phyloP scores from a whole-genome alignment of 2,113 vertebrate species.

The Toxostoma redivivum region DNA sequence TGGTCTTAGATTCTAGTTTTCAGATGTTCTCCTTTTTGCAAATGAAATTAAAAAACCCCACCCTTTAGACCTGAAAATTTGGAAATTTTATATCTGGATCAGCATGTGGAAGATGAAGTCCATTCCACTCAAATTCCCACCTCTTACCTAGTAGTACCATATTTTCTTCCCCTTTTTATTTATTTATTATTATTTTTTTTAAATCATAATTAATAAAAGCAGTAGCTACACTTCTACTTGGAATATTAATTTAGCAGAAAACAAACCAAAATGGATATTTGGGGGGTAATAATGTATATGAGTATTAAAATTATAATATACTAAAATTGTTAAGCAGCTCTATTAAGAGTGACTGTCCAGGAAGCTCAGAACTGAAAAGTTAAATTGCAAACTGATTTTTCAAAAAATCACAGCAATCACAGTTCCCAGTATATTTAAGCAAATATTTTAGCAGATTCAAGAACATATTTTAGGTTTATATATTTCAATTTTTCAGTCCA shows the following conservation, averaged over 20 bases:
- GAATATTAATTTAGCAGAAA: not conserved
- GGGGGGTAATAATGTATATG: not conserved
- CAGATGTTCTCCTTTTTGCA: not conserved
- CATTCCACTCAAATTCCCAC: not conserved
- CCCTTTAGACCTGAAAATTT: not conserved
- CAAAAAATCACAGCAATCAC: not conserved
- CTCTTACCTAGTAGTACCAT: accelerated
- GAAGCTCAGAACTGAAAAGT: not conserved
- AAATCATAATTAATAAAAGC: not conserved
- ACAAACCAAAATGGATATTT: not conserved
- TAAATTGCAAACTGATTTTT: not conserved
- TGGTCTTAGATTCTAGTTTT: not conserved
- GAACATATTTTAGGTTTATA: not conserved
- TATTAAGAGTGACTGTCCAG: not conserved
- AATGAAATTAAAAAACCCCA: accelerated
- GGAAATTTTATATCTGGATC: not conserved
- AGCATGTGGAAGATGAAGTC: not conserved
- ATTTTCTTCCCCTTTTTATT: not conserved
- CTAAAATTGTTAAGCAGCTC: not conserved
- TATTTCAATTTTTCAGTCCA: not conserved
- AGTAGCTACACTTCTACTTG: not conserved
- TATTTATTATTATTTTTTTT: no score
- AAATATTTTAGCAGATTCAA: not conserved
- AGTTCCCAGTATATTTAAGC: not conserved
- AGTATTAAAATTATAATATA: not conserved